A percentile compares a stretch with the other conserved stretches of the same genome.
phyloP scores from a whole-genome alignment of 2,888 invertebrate genomes.

The Rhagonycha lutea region DNA sequence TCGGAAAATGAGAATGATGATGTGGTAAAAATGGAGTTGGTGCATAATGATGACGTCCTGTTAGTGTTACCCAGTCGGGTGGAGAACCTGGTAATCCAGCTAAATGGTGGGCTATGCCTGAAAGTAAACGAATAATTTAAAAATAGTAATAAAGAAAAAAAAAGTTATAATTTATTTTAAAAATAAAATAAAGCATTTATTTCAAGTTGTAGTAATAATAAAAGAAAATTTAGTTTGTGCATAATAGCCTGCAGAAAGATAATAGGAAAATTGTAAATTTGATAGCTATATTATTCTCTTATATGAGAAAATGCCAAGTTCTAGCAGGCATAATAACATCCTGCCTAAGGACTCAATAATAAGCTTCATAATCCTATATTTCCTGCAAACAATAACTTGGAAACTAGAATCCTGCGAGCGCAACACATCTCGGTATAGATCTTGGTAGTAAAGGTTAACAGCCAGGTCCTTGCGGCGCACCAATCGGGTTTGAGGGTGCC shows the following conservation, averaged over 20 bases:
- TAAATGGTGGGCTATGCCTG: slow-evolving; percentile 77
- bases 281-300: slow-evolving; percentile 31
- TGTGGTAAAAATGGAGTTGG: slow-evolving; percentile 59
- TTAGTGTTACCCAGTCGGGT: slow-evolving; percentile 61
- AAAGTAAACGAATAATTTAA: slow-evolving; percentile 35
- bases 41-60: slow-evolving; percentile 57
- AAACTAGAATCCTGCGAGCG: slow-evolving; percentile 32
- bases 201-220: not conserved
- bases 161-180: not conserved
- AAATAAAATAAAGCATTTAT: not conserved
- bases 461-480: slow-evolving; percentile 53
- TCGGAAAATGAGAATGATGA: slow-evolving; percentile 60
- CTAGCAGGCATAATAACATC: slow-evolving; percentile 38
- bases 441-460: slow-evolving; percentile 53
- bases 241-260: not conserved
- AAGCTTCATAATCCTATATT: slow-evolving; percentile 49
- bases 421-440: slow-evolving; percentile 46
- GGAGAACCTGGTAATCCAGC: slow-evolving; percentile 72
- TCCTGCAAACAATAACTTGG: slow-evolving; percentile 50
- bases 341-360: slow-evolving; percentile 45
- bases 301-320: slow-evolving; percentile 27
- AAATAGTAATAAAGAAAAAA: not conserved
- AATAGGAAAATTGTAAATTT: not conserved
- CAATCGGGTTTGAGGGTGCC: slow-evolving; percentile 56
- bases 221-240: not conserved